Conservation (phyloP, 2,113 vertebrate genomes). For the Stictonetta naevosa region DNA sequence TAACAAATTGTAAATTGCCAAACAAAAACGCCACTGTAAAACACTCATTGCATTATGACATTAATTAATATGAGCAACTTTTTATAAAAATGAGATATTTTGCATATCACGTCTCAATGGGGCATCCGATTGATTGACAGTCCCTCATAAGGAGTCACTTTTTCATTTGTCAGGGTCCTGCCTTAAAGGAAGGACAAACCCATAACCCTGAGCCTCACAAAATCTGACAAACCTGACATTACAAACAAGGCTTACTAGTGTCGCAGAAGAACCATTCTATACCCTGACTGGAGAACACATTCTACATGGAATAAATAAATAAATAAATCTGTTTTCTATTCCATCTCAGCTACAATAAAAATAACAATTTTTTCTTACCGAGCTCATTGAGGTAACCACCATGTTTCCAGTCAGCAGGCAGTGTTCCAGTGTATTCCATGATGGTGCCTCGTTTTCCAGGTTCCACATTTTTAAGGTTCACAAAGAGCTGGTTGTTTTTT, state of each 20-base stretch:
- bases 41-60: not conserved
- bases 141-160: not conserved
- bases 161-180: not conserved
- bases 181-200: not conserved
- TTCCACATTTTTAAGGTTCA: constrained; percentile 87
- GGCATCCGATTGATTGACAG: not conserved
- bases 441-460: constrained; percentile 79
- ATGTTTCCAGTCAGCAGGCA: constrained; percentile 95
- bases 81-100: not conserved
- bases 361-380: constrained; percentile 73
- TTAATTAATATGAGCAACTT: not conserved
- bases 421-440: constrained; percentile 83
- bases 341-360: not conserved
- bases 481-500: constrained; percentile 88
- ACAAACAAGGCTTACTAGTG: not conserved
- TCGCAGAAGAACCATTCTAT: not conserved
- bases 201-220: not conserved
- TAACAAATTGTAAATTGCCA: not conserved
- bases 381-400: constrained; percentile 89
- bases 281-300: not conserved
- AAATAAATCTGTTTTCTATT: not conserved
- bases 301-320: not conserved
- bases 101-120: not conserved
- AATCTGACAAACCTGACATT: not conserved
- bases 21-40: not conserved